These are phyloP conservation scores for Paraescarpia echinospica DNA, from an alignment of 1,140 invertebrate genomes.

Conservation along the genomic window DNA sequence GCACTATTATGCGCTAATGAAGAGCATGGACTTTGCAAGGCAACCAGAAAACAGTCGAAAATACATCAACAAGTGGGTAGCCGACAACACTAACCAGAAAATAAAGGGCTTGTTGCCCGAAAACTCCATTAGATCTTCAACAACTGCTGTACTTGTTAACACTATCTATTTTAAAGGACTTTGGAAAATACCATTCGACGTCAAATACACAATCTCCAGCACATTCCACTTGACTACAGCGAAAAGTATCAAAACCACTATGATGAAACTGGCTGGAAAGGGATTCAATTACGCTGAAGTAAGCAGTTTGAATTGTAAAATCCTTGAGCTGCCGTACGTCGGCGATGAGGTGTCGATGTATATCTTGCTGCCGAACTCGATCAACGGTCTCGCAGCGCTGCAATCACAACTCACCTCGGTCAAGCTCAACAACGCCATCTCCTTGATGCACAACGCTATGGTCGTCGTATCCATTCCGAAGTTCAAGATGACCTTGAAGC, in stretches of 20 bases:
- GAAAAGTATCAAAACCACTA: slow-evolving; percentile 37
- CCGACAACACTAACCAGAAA: slow-evolving; percentile 69
- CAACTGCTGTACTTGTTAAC: slow-evolving; percentile 74
- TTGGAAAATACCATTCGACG: slow-evolving; percentile 72
- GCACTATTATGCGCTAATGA: neutral
- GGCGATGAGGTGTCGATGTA: slow-evolving; percentile 65
- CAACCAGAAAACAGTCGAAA: slow-evolving; percentile 61
- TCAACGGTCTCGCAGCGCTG: neutral
- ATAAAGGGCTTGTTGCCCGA: slow-evolving; percentile 70
- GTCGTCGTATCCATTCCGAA: slow-evolving; percentile 46
- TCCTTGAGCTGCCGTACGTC: slow-evolving; percentile 72
- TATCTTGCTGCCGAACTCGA: slow-evolving; percentile 67
- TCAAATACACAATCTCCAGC: slow-evolving; percentile 59
- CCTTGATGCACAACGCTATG: neutral
- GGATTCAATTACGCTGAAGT: slow-evolving; percentile 65
- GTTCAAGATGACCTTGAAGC: slow-evolving; percentile 43
- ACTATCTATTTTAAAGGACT: slow-evolving; percentile 83
- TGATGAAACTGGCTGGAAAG: slow-evolving; percentile 61
- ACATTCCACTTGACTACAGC: slow-evolving; percentile 45
- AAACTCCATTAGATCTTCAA: slow-evolving; percentile 56
- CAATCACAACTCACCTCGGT: neutral
- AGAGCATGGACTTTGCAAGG: slow-evolving; percentile 1
- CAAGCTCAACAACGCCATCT: neutral
- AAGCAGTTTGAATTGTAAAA: slow-evolving; percentile 67
- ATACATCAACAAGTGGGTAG: slow-evolving; percentile 79